Conservation (phyloP, 1,140 invertebrate species). For the Caerostris darwini region DNA sequence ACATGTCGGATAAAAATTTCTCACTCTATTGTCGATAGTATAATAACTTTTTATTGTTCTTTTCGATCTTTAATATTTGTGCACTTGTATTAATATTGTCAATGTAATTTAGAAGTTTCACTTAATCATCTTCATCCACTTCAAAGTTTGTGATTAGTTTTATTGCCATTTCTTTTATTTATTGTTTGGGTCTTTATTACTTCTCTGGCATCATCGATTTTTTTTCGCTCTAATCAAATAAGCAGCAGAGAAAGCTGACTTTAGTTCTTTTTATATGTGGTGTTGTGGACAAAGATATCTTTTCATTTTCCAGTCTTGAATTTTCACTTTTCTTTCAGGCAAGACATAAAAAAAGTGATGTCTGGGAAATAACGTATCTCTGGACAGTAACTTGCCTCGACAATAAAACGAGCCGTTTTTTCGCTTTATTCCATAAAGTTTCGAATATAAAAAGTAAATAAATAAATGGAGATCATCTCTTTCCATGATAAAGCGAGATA, state of each 20-base stretch:
- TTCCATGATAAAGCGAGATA: neutral
- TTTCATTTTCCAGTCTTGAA: slow-evolving; percentile 2
- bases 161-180: no score
- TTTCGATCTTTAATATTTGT: neutral
- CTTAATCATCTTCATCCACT: neutral
- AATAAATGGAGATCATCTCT: neutral
- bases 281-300: neutral
- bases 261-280: neutral
- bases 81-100: neutral
- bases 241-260: neutral
- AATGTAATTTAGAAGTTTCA: neutral
- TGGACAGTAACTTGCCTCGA: neutral
- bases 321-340: neutral
- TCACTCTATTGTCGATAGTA: neutral
- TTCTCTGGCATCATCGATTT: neutral
- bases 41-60: neutral
- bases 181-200: neutral
- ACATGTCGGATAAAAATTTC: neutral
- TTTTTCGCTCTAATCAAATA: neutral
- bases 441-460: neutral
- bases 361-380: neutral
- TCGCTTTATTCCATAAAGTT: neutral
- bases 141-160: neutral
- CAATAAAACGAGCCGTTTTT: neutral
- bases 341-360: no score